Percentiles rank a stretch among this genome's conserved stretches.
Conservation (phyloP, 2,113 vertebrate genomes). For the Vicugna pacos region DNA sequence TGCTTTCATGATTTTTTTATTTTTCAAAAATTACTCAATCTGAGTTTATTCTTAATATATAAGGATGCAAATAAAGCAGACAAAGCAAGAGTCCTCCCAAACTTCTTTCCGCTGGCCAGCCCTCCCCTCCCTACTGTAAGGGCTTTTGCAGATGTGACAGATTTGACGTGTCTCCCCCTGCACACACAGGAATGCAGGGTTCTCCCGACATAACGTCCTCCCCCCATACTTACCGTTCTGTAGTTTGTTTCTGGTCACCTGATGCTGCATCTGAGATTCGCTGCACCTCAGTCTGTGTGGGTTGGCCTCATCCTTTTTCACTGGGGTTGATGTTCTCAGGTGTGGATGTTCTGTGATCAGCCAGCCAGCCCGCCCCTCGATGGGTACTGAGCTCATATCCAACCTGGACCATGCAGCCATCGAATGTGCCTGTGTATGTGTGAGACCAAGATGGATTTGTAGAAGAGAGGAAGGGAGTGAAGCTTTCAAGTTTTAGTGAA, state of each 20-base stretch:
- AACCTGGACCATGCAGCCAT: background rate
- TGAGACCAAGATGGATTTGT: background rate
- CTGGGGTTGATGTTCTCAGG: background rate
- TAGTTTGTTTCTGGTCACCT: background rate
- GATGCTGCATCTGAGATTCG: background rate
- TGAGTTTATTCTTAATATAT: background rate
- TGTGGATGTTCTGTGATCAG: rapidly evolving
- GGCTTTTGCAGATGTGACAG: background rate
- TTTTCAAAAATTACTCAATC: background rate
- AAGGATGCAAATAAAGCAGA: background rate
- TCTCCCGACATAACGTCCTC: background rate
- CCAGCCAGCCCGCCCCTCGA: no score
- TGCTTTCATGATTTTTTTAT: no score
- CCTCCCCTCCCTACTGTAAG: background rate
- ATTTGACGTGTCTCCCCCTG: background rate
- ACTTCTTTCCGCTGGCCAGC: rapidly evolving
- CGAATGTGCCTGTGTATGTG: rapidly evolving
- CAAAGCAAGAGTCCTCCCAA: background rate
- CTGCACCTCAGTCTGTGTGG: no score
- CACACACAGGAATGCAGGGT: background rate
- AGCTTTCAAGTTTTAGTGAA: background rate
- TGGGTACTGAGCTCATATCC: background rate
- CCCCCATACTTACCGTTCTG: background rate
- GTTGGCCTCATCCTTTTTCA: background rate
- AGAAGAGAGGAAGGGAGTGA: background rate